phyloP scores from a whole-genome alignment of 2,888 invertebrate species.

The Drosophila neonasuta region DNA sequence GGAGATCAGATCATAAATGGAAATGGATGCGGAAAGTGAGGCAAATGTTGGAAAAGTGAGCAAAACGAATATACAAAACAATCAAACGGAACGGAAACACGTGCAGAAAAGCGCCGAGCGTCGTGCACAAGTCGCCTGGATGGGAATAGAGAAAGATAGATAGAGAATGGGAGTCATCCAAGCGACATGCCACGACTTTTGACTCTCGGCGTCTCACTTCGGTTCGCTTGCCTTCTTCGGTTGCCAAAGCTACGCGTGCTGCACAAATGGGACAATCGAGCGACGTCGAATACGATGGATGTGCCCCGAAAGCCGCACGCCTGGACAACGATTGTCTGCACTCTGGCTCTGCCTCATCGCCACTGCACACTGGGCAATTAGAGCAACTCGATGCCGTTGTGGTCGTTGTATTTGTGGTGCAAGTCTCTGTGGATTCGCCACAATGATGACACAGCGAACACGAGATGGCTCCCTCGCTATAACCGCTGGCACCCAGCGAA shows the following conservation, averaged over 20 bases:
- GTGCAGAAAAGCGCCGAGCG: slow-evolving; percentile 64
- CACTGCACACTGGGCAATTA: slow-evolving; percentile 75
- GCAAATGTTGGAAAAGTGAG: slow-evolving; percentile 49
- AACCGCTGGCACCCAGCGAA: slow-evolving; percentile 73
- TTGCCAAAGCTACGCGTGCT: slow-evolving; percentile 54
- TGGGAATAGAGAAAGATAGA: neutral
- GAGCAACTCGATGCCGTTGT: slow-evolving; percentile 69
- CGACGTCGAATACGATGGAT: slow-evolving; percentile 61
- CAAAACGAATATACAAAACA: slow-evolving; percentile 77
- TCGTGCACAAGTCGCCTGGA: slow-evolving; percentile 45
- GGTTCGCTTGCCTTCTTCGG: slow-evolving; percentile 80
- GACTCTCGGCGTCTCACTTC: slow-evolving; percentile 54
- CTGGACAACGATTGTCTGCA: neutral
- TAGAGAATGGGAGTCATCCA: slow-evolving; percentile 19
- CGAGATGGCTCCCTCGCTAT: slow-evolving; percentile 77
- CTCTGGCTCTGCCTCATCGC: slow-evolving; percentile 31
- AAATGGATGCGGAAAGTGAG: slow-evolving; percentile 12
- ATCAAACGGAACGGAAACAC: slow-evolving; percentile 72
- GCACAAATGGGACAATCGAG: slow-evolving; percentile 77
- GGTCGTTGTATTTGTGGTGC: slow-evolving; percentile 69
- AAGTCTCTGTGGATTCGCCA: slow-evolving; percentile 54
- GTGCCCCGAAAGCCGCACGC: slow-evolving; percentile 45
- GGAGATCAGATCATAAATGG: slow-evolving; percentile 11
- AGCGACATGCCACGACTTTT: slow-evolving; percentile 23
- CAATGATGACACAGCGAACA: slow-evolving; percentile 80